Conservation (phyloP, 1,140 invertebrate species). For the Saccostrea glomerata region DNA sequence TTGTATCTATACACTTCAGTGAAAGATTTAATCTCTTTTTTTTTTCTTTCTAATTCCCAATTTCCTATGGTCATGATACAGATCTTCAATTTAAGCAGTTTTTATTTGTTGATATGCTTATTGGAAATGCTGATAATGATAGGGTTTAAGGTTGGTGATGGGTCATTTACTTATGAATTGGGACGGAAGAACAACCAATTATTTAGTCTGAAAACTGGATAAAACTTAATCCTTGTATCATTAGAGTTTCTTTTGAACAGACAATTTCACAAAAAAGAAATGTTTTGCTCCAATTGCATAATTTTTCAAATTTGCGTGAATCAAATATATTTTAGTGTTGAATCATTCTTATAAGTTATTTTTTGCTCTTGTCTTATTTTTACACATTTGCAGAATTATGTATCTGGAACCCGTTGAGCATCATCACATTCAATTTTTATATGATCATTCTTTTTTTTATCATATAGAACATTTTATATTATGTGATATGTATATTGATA, state of each 20-base stretch:
- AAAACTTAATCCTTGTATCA: constrained; percentile 35
- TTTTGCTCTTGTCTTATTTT: not conserved
- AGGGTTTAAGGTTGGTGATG: constrained; percentile 26
- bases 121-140: constrained; percentile 36
- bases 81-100: constrained; percentile 33
- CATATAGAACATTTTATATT: too few relatives aligned
- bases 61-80: constrained; percentile 25
- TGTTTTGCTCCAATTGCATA: constrained; percentile 28
- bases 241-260: constrained; percentile 13
- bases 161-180: constrained; percentile 36
- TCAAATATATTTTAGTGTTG: not conserved
- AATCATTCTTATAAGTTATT: constrained; percentile 3
- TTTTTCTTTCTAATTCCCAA: constrained; percentile 34
- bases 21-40: constrained; percentile 20
- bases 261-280: constrained; percentile 32
- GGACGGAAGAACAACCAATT: constrained; percentile 30
- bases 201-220: constrained; percentile 36
- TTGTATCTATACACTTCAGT: not conserved
- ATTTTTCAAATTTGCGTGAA: constrained; percentile 9
- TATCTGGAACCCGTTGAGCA: too few relatives aligned
- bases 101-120: constrained; percentile 38
- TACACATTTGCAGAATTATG: not conserved
- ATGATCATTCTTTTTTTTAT: not conserved
- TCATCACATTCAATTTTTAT: not conserved
- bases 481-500: not conserved